Conservation (phyloP, 2,888 invertebrate genomes). For the Troides aeacus region DNA sequence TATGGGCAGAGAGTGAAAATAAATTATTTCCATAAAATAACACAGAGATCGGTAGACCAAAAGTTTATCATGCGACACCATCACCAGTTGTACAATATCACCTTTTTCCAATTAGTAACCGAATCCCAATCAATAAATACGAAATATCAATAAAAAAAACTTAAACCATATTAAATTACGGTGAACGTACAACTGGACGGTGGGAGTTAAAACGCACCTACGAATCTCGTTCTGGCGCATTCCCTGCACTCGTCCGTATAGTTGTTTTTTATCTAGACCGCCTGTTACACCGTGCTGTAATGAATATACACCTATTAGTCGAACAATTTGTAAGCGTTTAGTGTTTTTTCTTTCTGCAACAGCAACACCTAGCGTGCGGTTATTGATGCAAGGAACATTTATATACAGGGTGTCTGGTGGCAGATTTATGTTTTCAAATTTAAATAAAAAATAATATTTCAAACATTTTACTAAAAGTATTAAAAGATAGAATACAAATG, state of each 20-base stretch:
- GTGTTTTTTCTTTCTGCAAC: constrained; percentile 1
- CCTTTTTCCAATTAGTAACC: constrained; percentile 20
- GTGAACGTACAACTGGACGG: constrained; percentile 6
- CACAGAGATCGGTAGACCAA: constrained; percentile 1
- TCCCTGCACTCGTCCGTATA: constrained; percentile 17
- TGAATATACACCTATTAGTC: constrained; percentile 23
- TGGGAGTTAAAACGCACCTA: constrained; percentile 9
- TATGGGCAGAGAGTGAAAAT: not conserved
- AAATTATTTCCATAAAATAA: constrained; percentile 7
- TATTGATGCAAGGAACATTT: constrained; percentile 6
- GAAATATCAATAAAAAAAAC: constrained; percentile 26
- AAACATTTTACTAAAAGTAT: too few species aligned
- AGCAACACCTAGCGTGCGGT: constrained; percentile 4
- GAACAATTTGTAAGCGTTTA: constrained; percentile 21
- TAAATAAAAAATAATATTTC: too few species aligned
- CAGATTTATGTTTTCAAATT: too few species aligned
- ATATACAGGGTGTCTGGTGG: too few species aligned
- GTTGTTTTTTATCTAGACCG: constrained; percentile 13
- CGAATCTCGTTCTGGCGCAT: constrained; percentile 9
- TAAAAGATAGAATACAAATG: too few species aligned
- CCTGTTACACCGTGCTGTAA: constrained; percentile 26
- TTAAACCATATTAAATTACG: constrained; percentile 22
- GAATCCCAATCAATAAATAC: constrained; percentile 23
- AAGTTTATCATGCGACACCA: not conserved
- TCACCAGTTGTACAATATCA: not conserved